Evolutionary conservation across 2,113 vertebrate species (phyloP).

Genomic region (Pelodiscus sinensis): DNA sequence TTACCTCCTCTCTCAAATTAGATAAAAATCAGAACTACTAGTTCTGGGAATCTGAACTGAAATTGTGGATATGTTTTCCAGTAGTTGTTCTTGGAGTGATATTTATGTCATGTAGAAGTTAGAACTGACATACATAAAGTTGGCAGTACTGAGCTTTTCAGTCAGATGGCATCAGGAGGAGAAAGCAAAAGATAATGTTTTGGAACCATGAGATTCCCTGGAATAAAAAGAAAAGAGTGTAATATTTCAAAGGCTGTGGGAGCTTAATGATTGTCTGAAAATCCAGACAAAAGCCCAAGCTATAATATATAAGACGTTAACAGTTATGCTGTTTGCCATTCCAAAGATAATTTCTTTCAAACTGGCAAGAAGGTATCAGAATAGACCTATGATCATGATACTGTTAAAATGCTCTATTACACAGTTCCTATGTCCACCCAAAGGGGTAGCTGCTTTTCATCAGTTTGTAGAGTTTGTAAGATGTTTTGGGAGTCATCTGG

Average conservation of each 20-base stretch:
- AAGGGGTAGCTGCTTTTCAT: background rate
- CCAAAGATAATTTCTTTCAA: background rate
- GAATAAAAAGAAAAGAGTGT: fast-evolving
- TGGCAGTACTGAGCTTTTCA: background rate
- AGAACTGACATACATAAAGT: background rate
- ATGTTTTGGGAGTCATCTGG: background rate
- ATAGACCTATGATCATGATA: background rate
- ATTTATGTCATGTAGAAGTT: background rate
- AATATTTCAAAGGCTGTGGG: background rate
- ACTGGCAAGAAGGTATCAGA: background rate
- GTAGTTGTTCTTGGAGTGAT: background rate
- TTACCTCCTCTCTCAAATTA: background rate
- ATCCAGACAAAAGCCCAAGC: background rate
- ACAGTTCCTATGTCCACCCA: background rate
- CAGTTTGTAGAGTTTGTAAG: background rate
- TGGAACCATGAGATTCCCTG: background rate
- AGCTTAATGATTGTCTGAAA: background rate
- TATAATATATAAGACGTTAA: background rate
- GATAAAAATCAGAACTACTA: background rate
- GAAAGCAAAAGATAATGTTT: background rate
- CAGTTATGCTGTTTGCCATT: background rate
- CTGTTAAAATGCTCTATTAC: background rate
- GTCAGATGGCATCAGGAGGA: background rate
- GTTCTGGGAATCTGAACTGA: background rate
- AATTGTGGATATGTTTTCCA: background rate